Base-by-base conservation (phyloP, 2,888 invertebrate genomes). In the Dexiosoma caninum region DNA sequence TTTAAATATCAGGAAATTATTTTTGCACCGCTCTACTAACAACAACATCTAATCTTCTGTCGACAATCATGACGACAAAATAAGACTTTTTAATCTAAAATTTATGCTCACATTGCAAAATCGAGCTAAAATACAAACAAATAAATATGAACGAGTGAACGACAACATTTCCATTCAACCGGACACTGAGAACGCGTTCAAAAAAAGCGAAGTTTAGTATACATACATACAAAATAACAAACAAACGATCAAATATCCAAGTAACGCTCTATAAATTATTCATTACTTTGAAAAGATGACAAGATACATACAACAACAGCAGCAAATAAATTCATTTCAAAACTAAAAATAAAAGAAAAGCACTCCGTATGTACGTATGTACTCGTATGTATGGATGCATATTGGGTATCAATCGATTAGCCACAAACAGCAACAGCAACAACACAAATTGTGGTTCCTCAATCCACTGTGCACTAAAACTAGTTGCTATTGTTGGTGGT, bases 261-360 rank as follows among this genome's bases (percentile, higher is more conserved):
- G 78, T 67, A 78, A 76, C 76, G 75, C 75, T 78, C 75, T 57
- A 82, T 82, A 82, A 78, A 82, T 82, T 78, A 82, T 82, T 82
- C 78, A 82, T 76, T 82, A 82, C 75, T 82, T 81, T 69, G 62
- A 81, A 78, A 64, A 75, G 51, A 70, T 67, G 69, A 66, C 74
- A 67, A 75, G 44, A 70, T 70, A 49, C 60, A 64, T 40, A 72
- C 59, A 57, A 35, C 37, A 57, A 59, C 62, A 57, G 9, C 46
- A 49, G 21, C 42, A 46, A 44, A 2, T 27, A 19, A 16, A 55
- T 42, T 74, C 42, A 60, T 37, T 71, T n/a, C 1, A 62, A 66
- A 49, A 46, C 27, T 6, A 27, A 27, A 6, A 5, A 27, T 6
- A 27, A 27, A 5, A 27, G 3, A 27, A 27, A 27, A 27, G 27